phyloP scores from a whole-genome alignment of 2,797 vertebrate species.

The Smutsia gigantea region DNA sequence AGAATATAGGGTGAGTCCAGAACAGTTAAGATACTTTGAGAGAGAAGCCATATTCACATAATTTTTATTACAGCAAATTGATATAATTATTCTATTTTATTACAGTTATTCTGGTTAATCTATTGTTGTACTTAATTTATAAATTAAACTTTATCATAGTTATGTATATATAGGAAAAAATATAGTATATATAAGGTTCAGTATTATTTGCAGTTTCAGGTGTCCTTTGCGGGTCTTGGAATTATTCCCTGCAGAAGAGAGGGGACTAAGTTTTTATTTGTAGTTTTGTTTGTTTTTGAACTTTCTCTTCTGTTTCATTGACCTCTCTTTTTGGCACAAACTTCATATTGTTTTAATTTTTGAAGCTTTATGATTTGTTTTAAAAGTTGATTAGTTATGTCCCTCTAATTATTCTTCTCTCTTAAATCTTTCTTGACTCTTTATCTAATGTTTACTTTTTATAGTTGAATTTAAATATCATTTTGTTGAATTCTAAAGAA shows the following conservation, averaged over 20 bases:
- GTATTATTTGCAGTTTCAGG: background rate
- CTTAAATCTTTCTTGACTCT: background rate
- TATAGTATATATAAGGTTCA: background rate
- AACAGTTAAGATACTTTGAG: background rate
- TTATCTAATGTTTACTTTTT: background rate
- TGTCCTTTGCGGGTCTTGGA: too few relatives aligned
- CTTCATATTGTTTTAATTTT: background rate
- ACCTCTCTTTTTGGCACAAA: background rate
- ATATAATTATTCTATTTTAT: background rate
- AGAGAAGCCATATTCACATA: background rate
- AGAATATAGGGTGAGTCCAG: background rate
- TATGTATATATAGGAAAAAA: background rate
- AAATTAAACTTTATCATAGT: background rate
- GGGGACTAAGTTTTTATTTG: background rate
- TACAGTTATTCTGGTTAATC: background rate
- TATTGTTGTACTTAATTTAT: background rate
- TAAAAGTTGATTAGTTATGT: background rate
- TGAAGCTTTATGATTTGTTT: slow-evolving; percentile 15
- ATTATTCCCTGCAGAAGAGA: too few relatives aligned
- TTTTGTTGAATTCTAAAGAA: background rate
- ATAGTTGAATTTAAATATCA: background rate
- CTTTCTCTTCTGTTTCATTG: background rate
- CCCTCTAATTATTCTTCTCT: background rate
- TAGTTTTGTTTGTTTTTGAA: background rate
- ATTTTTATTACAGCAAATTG: background rate